Percentiles rank a stretch among this genome's conserved stretches.
phyloP scores from a whole-genome alignment of 2,888 invertebrate genomes.

The Theristus sp. region DNA sequence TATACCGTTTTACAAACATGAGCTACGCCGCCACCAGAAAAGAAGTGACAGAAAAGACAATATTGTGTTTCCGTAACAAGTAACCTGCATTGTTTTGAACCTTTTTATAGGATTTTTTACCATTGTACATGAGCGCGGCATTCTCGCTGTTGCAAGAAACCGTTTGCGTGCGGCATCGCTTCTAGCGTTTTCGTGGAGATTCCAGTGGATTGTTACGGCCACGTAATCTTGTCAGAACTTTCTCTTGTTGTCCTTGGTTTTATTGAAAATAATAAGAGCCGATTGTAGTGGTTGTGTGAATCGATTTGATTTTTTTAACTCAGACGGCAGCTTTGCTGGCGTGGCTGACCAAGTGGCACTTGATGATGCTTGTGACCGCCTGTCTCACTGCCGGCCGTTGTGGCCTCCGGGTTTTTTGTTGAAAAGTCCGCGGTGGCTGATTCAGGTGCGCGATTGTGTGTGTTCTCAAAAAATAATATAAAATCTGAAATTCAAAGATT shows the following conservation, averaged over 20 bases:
- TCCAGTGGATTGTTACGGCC: neutral
- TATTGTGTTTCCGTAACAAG: too few relatives aligned
- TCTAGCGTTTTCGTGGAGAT: neutral
- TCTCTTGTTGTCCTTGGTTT: too few relatives aligned
- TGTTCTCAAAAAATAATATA: too few relatives aligned
- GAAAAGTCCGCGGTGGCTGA: neutral
- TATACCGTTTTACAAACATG: too few relatives aligned
- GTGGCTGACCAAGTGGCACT: neutral
- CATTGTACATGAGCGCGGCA: neutral
- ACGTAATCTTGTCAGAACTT: too few relatives aligned
- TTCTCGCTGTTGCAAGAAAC: neutral
- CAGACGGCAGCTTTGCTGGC: neutral
- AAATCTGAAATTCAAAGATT: too few relatives aligned
- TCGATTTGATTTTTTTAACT: neutral
- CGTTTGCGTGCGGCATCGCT: neutral
- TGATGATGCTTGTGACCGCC: neutral
- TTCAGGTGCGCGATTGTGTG: too few relatives aligned
- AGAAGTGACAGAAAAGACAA: too few relatives aligned
- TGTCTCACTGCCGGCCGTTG: neutral
- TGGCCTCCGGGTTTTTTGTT: neutral
- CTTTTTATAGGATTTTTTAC: neutral
- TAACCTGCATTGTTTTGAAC: too few relatives aligned
- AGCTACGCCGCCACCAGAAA: too few relatives aligned
- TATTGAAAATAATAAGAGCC: too few relatives aligned
- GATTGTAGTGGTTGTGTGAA: too few relatives aligned